Conservation (phyloP, 2,113 vertebrate genomes). For the Phoxinus phoxinus region DNA sequence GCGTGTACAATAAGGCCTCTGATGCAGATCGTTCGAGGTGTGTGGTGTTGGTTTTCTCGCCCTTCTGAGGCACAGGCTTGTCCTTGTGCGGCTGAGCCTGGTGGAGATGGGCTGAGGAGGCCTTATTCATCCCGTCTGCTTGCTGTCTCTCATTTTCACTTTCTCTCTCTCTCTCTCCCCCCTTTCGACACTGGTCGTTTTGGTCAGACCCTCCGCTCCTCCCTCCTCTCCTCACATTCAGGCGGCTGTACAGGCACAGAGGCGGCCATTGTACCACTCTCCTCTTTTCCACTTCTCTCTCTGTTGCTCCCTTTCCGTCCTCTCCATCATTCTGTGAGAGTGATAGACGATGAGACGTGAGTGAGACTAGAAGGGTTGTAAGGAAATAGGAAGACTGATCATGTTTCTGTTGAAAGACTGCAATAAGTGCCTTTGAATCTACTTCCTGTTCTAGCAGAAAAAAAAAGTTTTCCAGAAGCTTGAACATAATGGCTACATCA, state of each 20-base stretch:
- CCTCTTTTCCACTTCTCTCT: conserved; percentile 21
- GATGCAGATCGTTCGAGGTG: conserved; percentile 68
- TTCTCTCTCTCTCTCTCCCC: too few relatives aligned
- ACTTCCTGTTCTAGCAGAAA: background rate
- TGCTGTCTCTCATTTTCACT: background rate
- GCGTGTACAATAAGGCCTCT: conserved; percentile 76
- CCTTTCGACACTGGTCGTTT: conserved; percentile 3
- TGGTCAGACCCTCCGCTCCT: background rate
- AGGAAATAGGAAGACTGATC: background rate
- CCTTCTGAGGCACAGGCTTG: conserved; percentile 69
- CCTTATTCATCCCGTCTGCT: conserved; percentile 28
- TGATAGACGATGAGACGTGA: background rate
- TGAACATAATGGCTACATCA: conserved; percentile 3
- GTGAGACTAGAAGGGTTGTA: background rate
- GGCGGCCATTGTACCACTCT: conserved; percentile 41
- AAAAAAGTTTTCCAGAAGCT: conserved; percentile 2
- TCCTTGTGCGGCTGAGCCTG: conserved; percentile 57
- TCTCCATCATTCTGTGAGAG: conserved; percentile 29
- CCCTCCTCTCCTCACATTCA: background rate
- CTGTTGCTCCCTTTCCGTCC: background rate
- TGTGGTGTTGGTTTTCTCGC: conserved; percentile 69
- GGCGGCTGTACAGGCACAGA: conserved; percentile 37
- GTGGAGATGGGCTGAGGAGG: conserved; percentile 50
- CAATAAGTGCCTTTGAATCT: background rate
- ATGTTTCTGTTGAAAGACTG: conserved; percentile 11